These are phyloP conservation scores for Sorex fumeus DNA, from an alignment of 2,113 vertebrate genomes.

Conservation along the genomic window DNA sequence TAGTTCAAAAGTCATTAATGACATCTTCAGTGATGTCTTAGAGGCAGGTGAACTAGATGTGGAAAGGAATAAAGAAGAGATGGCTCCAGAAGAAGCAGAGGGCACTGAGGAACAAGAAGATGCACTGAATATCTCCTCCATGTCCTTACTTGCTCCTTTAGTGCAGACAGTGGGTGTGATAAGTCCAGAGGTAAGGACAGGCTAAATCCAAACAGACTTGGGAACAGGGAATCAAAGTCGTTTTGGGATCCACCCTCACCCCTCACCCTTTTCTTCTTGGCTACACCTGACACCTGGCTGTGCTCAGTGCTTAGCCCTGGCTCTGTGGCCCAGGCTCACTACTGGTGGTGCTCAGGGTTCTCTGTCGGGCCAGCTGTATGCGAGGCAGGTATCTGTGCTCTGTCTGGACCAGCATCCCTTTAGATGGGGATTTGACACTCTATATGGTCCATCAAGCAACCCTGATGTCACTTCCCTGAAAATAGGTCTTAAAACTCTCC, in stretches of 20 bases:
- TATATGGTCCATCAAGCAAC: not conserved
- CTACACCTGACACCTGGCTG: too few relatives aligned
- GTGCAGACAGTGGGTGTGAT: conserved; percentile 94
- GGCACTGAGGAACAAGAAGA: conserved; percentile 91
- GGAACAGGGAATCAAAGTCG: not conserved
- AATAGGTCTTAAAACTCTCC: conserved; percentile 10
- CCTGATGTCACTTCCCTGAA: not conserved
- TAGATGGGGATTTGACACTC: not conserved
- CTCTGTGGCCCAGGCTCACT: too few relatives aligned
- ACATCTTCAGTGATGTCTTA: conserved; percentile 94
- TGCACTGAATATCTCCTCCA: conserved; percentile 97
- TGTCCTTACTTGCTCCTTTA: conserved; percentile 97
- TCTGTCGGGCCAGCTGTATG: too few relatives aligned
- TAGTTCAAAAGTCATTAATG: conserved; percentile 94
- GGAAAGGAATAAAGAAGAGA: conserved; percentile 85
- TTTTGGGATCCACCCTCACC: too few relatives aligned
- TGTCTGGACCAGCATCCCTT: not conserved
- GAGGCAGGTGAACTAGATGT: conserved; percentile 88
- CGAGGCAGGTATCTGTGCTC: too few relatives aligned
- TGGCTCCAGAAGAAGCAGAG: conserved; percentile 84
- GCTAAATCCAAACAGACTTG: fast-evolving
- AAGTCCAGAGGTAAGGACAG: conserved; percentile 91
- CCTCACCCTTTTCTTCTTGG: too few relatives aligned
- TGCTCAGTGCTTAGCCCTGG: too few relatives aligned
- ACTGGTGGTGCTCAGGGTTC: too few relatives aligned